Evolutionary conservation across 2,888 invertebrate species (phyloP).

Genomic region (Nymphalis polychloros): DNA sequence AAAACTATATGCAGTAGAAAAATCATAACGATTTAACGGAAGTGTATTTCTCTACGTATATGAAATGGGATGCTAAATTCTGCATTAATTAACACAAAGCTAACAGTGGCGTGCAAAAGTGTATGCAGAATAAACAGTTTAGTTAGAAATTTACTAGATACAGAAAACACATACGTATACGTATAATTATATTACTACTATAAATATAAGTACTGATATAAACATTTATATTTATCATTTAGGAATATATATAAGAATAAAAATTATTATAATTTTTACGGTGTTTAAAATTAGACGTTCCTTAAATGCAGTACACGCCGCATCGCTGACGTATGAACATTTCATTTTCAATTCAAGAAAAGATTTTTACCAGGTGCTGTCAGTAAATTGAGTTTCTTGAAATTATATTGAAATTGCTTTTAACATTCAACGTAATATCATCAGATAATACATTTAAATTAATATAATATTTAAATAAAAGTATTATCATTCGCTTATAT

Average conservation of each 20-base stretch:
- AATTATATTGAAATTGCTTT: neutral
- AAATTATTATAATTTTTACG: neutral
- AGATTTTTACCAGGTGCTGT: slow-evolving; percentile 16
- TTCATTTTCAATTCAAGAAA: slow-evolving; percentile 17
- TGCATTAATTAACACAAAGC: too few species aligned
- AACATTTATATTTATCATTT: neutral
- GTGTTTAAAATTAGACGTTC: slow-evolving; percentile 8
- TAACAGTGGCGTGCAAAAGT: too few species aligned
- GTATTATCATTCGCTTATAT: too few species aligned
- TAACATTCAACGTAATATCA: neutral
- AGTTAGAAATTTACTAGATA: too few species aligned
- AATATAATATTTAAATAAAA: neutral
- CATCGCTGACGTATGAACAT: slow-evolving; percentile 6
- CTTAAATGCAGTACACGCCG: slow-evolving; percentile 7
- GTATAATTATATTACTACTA: too few species aligned
- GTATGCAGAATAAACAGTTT: too few species aligned
- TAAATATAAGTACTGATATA: too few species aligned
- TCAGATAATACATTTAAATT: neutral
- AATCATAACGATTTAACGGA: too few species aligned
- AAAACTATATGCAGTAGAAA: too few species aligned
- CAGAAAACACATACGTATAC: too few species aligned
- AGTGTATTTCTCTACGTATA: too few species aligned
- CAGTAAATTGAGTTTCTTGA: slow-evolving; percentile 4
- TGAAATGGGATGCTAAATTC: too few species aligned
- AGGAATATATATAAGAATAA: neutral